phyloP scores from a whole-genome alignment of 2,113 vertebrate species.

The Prietella phreatophila region DNA sequence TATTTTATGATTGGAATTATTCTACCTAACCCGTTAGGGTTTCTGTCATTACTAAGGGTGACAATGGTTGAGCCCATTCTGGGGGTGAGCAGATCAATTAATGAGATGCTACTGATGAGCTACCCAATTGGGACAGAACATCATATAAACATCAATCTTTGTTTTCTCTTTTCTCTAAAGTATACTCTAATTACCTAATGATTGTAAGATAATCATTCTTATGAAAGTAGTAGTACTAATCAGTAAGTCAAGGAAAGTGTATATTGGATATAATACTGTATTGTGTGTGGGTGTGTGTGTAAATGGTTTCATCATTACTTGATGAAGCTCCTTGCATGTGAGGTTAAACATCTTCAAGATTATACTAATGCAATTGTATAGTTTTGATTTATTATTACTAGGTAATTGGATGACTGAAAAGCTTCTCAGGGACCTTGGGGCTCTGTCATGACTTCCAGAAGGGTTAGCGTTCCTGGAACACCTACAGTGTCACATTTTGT shows the following conservation, averaged over 20 bases:
- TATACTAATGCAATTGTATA: neutral
- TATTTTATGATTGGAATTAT: neutral
- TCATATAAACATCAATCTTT: neutral
- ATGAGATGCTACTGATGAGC: neutral
- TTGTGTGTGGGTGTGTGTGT: neutral
- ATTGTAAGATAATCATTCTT: neutral
- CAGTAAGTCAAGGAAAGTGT: neutral
- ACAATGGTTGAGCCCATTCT: conserved; percentile 10
- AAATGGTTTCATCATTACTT: neutral
- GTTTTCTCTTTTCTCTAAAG: neutral
- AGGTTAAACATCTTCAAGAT: neutral
- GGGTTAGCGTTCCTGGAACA: no score
- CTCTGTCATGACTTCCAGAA: neutral
- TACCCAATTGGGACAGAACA: neutral
- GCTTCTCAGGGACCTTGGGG: neutral
- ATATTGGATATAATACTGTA: neutral
- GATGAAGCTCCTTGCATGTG: neutral
- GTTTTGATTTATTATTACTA: neutral
- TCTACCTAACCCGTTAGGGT: neutral
- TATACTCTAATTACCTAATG: neutral
- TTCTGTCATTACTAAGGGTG: neutral
- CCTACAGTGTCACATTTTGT: neutral
- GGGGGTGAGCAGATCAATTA: conserved; percentile 54
- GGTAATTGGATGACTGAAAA: neutral
- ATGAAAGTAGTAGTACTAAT: neutral